Evolutionary conservation across 1,140 invertebrate species (phyloP).

Genomic region (Meloidogyne floridensis): DNA sequence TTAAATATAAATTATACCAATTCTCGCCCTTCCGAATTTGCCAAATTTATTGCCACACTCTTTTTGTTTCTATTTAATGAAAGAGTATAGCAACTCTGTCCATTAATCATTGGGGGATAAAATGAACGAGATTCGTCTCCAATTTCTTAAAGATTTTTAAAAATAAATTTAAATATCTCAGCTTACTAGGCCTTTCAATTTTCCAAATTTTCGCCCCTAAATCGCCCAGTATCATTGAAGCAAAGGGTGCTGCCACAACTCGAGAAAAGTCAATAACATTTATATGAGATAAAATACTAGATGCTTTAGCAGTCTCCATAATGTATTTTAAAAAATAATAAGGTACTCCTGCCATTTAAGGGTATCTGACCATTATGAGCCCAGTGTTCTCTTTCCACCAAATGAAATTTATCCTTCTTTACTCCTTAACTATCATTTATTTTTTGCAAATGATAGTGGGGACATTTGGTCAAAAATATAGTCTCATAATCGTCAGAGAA

Average conservation of each 20-base stretch:
- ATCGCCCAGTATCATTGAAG: conserved; percentile 89
- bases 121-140: conserved; percentile 88
- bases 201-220: conserved; percentile 92
- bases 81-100: conserved; percentile 82
- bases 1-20: conserved; percentile 69
- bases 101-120: conserved; percentile 84
- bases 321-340: background rate
- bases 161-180: background rate
- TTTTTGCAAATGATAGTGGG: too few species aligned
- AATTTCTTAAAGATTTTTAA: conserved; percentile 62
- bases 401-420: too few species aligned
- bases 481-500: too few species aligned
- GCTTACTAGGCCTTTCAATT: conserved; percentile 69
- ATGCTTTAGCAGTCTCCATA: background rate
- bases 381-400: too few species aligned
- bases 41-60: conserved; percentile 85
- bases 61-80: conserved; percentile 92
- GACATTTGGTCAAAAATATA: too few species aligned
- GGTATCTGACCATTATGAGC: too few species aligned
- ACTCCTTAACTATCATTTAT: too few species aligned
- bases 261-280: conserved; percentile 80
- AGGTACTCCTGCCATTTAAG: background rate
- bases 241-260: conserved; percentile 82
- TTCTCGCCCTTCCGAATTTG: conserved; percentile 74
- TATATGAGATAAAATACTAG: conserved; percentile 71